Conservation (phyloP, 2,888 invertebrate genomes). For the Apamea sordens region DNA sequence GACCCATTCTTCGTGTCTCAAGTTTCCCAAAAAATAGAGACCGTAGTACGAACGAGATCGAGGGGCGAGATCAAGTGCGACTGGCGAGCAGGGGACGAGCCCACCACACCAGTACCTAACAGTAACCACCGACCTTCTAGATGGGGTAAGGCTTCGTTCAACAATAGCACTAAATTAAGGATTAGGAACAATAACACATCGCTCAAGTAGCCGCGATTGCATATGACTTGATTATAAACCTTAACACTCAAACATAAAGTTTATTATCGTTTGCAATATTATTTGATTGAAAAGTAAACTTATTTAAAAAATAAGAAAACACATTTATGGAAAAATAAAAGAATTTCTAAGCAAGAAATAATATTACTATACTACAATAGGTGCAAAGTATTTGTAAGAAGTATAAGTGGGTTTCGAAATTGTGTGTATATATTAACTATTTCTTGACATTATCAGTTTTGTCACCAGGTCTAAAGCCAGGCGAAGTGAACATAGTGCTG, state of each 20-base stretch:
- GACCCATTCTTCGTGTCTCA: conserved; percentile 64
- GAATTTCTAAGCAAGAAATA: too few relatives aligned
- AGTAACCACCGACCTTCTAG: conserved; percentile 73
- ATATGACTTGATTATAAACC: too few relatives aligned
- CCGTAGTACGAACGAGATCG: conserved; percentile 78
- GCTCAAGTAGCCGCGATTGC: too few relatives aligned
- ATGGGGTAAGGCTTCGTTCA: conserved; percentile 77
- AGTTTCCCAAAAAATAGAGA: conserved; percentile 81
- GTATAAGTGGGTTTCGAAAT: too few relatives aligned
- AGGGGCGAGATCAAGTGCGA: conserved; percentile 89
- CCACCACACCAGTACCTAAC: conserved; percentile 47
- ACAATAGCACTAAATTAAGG: neutral
- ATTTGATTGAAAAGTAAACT: too few relatives aligned
- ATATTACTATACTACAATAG: neutral
- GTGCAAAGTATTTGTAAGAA: neutral
- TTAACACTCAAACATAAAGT: too few relatives aligned
- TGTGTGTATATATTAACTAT: too few relatives aligned
- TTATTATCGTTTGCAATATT: too few relatives aligned
- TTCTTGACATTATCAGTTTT: neutral
- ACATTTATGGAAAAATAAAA: too few relatives aligned
- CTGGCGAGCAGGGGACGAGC: conserved; percentile 78
- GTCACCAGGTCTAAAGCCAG: conserved; percentile 82
- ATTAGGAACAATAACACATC: too few relatives aligned
- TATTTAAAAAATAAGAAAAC: too few relatives aligned
- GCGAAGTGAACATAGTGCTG: conserved; percentile 86